Percentiles rank a stretch among this genome's conserved stretches.
Conservation (phyloP, 1,140 invertebrate genomes). For the Maconellicoccus hirsutus region DNA sequence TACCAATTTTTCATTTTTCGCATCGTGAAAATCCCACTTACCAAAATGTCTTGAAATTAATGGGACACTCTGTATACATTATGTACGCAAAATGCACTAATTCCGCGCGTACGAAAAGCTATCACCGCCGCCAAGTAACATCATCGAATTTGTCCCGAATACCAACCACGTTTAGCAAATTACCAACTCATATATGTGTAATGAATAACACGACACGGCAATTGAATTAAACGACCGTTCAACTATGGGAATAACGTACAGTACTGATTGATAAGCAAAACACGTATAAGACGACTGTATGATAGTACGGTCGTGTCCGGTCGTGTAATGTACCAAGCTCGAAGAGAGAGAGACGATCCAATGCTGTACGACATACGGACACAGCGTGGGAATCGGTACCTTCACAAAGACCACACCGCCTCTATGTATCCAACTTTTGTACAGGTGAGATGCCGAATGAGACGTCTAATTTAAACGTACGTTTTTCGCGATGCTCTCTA, state of each 20-base stretch:
- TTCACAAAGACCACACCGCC: slow-evolving; percentile 1
- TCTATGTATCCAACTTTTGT: not conserved
- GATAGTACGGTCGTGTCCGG: slow-evolving; percentile 1
- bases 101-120: no score
- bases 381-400: not conserved
- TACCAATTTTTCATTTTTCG: no score
- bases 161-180: no score
- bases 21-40: no score
- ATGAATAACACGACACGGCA: not conserved
- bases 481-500: no score
- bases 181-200: not conserved
- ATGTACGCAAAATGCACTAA: no score
- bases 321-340: not conserved
- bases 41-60: no score
- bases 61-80: no score
- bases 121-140: no score
- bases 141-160: no score
- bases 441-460: no score
- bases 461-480: no score
- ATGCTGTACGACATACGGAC: not conserved
- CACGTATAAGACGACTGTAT: not conserved
- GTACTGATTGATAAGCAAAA: not conserved
- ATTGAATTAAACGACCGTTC: not conserved
- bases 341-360: not conserved
- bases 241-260: not conserved